Conservation (phyloP, 2,113 vertebrate genomes). For the Myanophis thanlyinensis region DNA sequence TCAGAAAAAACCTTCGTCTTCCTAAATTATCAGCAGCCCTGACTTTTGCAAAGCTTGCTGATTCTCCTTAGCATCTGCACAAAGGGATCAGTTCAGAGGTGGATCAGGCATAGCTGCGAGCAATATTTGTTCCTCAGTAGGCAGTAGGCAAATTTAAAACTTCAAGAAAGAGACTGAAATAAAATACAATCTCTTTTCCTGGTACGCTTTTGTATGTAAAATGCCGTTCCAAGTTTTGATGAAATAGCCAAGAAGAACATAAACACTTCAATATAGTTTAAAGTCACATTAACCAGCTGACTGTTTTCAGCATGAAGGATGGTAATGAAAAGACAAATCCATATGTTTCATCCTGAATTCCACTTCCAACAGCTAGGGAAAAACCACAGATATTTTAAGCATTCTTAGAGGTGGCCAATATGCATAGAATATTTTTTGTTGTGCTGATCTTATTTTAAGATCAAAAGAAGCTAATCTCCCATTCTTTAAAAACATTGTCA, state of each 20-base stretch:
- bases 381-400: neutral
- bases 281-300: neutral
- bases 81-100: neutral
- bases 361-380: neutral
- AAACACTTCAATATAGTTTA: neutral
- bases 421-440: neutral
- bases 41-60: conserved; percentile 22
- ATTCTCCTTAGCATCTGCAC: conserved; percentile 1
- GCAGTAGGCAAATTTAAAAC: conserved; percentile 12
- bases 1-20: conserved; percentile 13
- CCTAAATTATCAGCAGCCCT: conserved; percentile 3
- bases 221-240: neutral
- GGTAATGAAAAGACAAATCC: neutral
- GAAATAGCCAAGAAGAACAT: neutral
- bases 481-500: neutral
- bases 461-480: neutral
- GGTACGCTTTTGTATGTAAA: conserved; percentile 40
- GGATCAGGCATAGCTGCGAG: neutral
- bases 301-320: neutral
- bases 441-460: neutral
- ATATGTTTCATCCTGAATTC: neutral
- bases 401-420: neutral
- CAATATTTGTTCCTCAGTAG: neutral
- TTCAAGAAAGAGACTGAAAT: conserved; percentile 24
- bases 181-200: conserved; percentile 14